Percentiles rank a stretch among this genome's conserved stretches.
phyloP scores from a whole-genome alignment of 2,888 invertebrate genomes.

The Liposcelis brunnea region DNA sequence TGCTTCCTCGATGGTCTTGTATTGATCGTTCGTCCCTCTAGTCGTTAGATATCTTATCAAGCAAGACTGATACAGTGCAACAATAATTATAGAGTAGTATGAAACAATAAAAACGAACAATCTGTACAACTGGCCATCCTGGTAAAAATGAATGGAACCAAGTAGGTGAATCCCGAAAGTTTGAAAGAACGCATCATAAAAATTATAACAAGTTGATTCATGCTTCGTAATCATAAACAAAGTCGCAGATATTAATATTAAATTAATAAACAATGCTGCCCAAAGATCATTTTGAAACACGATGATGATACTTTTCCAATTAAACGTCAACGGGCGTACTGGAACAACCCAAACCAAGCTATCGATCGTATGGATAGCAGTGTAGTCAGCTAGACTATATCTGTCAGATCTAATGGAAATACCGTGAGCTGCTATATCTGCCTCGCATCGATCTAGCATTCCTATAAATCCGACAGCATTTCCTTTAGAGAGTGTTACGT shows the following conservation, averaged over 20 bases:
- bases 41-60: not conserved
- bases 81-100: not conserved
- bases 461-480: too few species aligned
- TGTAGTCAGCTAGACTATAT: not conserved
- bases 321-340: too few species aligned
- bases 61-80: not conserved
- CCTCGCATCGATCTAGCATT: not conserved
- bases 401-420: not conserved
- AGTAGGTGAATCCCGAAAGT: too few species aligned
- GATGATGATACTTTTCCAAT: not conserved
- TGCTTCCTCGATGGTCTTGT: not conserved
- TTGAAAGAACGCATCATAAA: too few species aligned
- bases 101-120: too few species aligned
- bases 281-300: not conserved
- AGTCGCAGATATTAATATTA: not conserved
- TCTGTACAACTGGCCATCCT: too few species aligned
- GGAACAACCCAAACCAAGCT: not conserved
- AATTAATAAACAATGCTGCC: not conserved
- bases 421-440: constrained; percentile 1
- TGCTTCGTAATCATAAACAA: not conserved
- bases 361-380: not conserved
- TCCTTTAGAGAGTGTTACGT: too few species aligned
- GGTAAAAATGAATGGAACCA: too few species aligned
- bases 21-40: not conserved
- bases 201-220: too few species aligned